These are phyloP conservation scores for Notodonta ziczac DNA, from an alignment of 2,888 invertebrate genomes.

Conservation along the genomic window DNA sequence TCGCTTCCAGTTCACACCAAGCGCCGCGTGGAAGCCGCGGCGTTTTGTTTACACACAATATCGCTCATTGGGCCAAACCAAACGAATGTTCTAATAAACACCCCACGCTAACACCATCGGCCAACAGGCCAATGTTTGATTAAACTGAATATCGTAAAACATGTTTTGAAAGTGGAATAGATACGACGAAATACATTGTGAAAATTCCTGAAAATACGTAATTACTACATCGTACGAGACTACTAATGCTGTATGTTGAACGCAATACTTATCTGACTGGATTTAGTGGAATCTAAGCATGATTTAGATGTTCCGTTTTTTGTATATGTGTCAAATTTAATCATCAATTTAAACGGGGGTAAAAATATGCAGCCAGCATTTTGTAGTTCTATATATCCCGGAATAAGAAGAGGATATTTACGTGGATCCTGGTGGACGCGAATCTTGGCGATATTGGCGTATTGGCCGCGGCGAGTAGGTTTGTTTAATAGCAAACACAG, in stretches of 20 bases:
- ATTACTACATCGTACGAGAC: too few species aligned
- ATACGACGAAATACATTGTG: neutral
- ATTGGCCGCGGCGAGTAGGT: constrained; percentile 56
- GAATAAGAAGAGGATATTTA: too few species aligned
- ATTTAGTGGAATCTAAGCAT: too few species aligned
- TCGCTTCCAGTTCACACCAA: constrained; percentile 37
- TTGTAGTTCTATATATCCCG: too few species aligned
- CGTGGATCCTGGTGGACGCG: neutral
- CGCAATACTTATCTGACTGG: too few species aligned
- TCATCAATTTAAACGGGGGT: too few species aligned
- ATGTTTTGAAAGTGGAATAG: neutral
- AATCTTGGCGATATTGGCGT: constrained; percentile 30
- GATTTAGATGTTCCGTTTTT: too few species aligned
- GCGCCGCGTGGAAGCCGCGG: constrained; percentile 46
- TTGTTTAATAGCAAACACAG: constrained; percentile 76
- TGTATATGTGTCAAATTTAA: too few species aligned
- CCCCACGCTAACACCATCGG: constrained; percentile 27
- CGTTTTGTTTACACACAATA: constrained; percentile 76
- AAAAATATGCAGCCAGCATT: too few species aligned
- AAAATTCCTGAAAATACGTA: neutral
- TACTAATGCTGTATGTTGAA: too few species aligned
- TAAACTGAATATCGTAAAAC: constrained; percentile 12
- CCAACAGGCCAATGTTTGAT: constrained; percentile 26
- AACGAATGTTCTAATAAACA: constrained; percentile 64
- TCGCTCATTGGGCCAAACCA: constrained; percentile 71